Conservation (phyloP, 2,888 invertebrate species). For the Habrosyne pyritoides region DNA sequence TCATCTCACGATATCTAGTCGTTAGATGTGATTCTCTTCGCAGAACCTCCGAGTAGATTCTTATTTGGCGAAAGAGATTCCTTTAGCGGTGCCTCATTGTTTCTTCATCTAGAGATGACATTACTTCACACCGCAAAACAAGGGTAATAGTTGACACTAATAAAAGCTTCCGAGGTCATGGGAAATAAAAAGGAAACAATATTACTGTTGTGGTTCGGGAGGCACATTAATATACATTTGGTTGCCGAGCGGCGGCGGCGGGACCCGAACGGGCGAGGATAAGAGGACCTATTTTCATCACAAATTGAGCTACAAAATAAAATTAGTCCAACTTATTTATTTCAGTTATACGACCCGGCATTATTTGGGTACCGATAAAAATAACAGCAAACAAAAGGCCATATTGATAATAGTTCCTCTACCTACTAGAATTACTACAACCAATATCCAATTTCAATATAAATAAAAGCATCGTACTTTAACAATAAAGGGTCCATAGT, state of each 20-base stretch:
- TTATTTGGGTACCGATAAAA: background rate
- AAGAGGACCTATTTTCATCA: slow-evolving; percentile 64
- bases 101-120: slow-evolving; percentile 50
- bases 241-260: slow-evolving; percentile 40
- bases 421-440: slow-evolving; percentile 31
- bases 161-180: slow-evolving; percentile 70
- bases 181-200: slow-evolving; percentile 76
- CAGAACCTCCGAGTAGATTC: slow-evolving; percentile 35
- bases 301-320: slow-evolving; percentile 72
- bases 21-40: slow-evolving; percentile 39
- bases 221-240: slow-evolving; percentile 81
- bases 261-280: slow-evolving; percentile 20
- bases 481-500: slow-evolving; percentile 42
- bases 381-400: slow-evolving; percentile 14
- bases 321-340: slow-evolving; percentile 54
- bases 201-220: slow-evolving; percentile 69
- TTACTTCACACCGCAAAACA: slow-evolving; percentile 67
- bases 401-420: slow-evolving; percentile 20
- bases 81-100: slow-evolving; percentile 38
- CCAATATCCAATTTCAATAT: slow-evolving; percentile 34
- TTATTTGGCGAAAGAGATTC: slow-evolving; percentile 38
- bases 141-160: slow-evolving; percentile 72
- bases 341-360: slow-evolving; percentile 26
- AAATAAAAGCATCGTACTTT: slow-evolving; percentile 40
- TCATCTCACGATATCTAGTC: slow-evolving; percentile 37